phyloP scores from a whole-genome alignment of 64 coral and sea anemone genomes.

The Actinia tenebrosa region DNA sequence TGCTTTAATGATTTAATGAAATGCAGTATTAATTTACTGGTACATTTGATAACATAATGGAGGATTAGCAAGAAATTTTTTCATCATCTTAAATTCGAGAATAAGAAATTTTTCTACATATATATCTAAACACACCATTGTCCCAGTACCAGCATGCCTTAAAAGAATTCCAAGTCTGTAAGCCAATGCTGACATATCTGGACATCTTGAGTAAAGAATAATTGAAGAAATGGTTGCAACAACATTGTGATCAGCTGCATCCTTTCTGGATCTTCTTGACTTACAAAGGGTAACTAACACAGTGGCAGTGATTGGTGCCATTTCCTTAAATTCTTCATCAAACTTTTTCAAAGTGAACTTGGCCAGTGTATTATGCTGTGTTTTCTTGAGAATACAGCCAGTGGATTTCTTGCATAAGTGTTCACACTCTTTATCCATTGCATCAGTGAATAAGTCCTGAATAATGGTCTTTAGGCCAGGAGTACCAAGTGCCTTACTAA shows the following conservation, averaged over 20 bases:
- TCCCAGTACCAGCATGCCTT: slow-evolving; percentile 11
- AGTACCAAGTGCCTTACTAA: neutral
- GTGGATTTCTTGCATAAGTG: neutral
- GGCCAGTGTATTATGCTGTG: neutral
- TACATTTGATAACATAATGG: no score
- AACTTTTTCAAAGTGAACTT: slow-evolving; percentile 17
- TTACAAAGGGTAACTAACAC: neutral
- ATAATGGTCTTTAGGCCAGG: neutral
- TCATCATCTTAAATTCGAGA: no score
- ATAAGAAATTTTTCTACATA: no score
- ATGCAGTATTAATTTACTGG: no score
- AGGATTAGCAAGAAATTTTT: no score
- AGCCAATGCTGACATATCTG: slow-evolving; percentile 38
- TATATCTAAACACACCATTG: no score
- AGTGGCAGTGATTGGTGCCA: slow-evolving; percentile 18
- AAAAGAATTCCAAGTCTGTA: slow-evolving; percentile 35
- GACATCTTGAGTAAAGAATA: slow-evolving; percentile 21
- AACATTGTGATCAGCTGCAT: slow-evolving; percentile 17
- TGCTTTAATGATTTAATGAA: no score
- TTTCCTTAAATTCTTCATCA: slow-evolving; percentile 10
- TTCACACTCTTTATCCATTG: slow-evolving; percentile 2
- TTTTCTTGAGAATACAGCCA: neutral
- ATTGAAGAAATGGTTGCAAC: slow-evolving; percentile 16
- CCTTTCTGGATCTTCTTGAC: slow-evolving; percentile 28
- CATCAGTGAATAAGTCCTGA: neutral